phyloP scores from a whole-genome alignment of 2,888 invertebrate genomes.

The Caenorhabditis wallacei region DNA sequence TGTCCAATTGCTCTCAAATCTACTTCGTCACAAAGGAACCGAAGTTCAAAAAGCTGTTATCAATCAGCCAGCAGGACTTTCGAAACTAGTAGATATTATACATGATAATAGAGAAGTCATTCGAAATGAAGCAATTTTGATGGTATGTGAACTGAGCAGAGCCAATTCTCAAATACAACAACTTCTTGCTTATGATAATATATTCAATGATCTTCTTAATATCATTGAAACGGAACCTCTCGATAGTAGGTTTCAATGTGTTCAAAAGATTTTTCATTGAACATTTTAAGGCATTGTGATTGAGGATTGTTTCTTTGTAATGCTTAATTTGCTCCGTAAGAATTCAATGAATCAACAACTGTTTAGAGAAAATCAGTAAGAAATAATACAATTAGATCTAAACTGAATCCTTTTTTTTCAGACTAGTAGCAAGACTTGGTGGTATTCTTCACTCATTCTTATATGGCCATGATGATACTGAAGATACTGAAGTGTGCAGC shows the following conservation, averaged over 20 bases:
- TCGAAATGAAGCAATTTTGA: conserved; percentile 88
- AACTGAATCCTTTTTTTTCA: conserved; percentile 84
- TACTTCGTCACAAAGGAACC: conserved; percentile 89
- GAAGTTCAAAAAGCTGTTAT: conserved; percentile 86
- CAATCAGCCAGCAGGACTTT: conserved; percentile 90
- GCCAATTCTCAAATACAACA: conserved; percentile 93
- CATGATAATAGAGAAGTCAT: conserved; percentile 88
- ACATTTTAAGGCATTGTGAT: conserved; percentile 89
- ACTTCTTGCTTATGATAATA: conserved; percentile 99
- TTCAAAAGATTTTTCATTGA: neutral
- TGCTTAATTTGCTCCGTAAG: conserved; percentile 94
- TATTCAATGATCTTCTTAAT: conserved; percentile 95
- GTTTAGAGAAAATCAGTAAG: conserved; percentile 89
- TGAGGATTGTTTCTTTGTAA: conserved; percentile 95
- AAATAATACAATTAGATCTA: neutral
- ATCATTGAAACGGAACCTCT: conserved; percentile 92
- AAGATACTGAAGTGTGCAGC: conserved; percentile 58
- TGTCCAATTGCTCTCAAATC: conserved; percentile 88
- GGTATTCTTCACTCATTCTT: conserved; percentile 89
- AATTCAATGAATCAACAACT: conserved; percentile 98
- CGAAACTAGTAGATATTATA: conserved; percentile 96
- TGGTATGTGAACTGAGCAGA: conserved; percentile 94
- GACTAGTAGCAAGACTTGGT: conserved; percentile 92
- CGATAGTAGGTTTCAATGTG: conserved; percentile 87
- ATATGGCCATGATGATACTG: conserved; percentile 83